Conservation (phyloP, 2,888 invertebrate genomes). For the Melinaea menophilus region DNA sequence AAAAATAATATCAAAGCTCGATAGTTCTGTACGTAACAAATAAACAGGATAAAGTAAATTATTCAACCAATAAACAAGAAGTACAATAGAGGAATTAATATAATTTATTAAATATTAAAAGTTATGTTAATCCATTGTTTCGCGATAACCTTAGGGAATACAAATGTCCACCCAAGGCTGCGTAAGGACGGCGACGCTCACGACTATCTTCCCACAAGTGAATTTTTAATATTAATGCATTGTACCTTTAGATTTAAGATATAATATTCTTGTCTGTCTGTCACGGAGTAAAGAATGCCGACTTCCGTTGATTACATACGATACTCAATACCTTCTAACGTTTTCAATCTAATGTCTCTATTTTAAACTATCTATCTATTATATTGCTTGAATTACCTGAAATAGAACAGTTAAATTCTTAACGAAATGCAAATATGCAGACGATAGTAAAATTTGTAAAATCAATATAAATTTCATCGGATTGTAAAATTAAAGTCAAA, state of each 20-base stretch:
- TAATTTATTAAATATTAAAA: conserved; percentile 34
- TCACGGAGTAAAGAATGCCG: conserved; percentile 55
- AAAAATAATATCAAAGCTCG: no score
- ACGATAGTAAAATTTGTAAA: conserved; percentile 10
- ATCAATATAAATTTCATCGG: conserved; percentile 23
- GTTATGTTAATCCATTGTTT: conserved; percentile 34
- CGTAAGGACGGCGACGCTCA: conserved; percentile 47
- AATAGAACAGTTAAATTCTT: neutral
- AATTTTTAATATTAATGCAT: conserved; percentile 41
- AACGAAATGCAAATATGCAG: neutral
- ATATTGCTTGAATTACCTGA: neutral
- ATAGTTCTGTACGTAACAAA: neutral
- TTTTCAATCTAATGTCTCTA: conserved; percentile 14
- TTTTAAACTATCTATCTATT: conserved; percentile 11
- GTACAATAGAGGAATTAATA: conserved; percentile 23
- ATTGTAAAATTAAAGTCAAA: conserved; percentile 50
- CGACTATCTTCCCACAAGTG: conserved; percentile 45
- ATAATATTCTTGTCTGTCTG: conserved; percentile 38
- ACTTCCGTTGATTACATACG: conserved; percentile 55
- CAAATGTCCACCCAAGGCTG: conserved; percentile 56
- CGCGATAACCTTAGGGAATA: conserved; percentile 34
- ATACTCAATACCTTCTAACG: conserved; percentile 39
- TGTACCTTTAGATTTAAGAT: conserved; percentile 46
- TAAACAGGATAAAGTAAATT: conserved; percentile 13
- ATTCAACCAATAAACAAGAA: conserved; percentile 19